Base-by-base conservation (phyloP, 2,888 invertebrate genomes). In the Sycophila texana region DNA sequence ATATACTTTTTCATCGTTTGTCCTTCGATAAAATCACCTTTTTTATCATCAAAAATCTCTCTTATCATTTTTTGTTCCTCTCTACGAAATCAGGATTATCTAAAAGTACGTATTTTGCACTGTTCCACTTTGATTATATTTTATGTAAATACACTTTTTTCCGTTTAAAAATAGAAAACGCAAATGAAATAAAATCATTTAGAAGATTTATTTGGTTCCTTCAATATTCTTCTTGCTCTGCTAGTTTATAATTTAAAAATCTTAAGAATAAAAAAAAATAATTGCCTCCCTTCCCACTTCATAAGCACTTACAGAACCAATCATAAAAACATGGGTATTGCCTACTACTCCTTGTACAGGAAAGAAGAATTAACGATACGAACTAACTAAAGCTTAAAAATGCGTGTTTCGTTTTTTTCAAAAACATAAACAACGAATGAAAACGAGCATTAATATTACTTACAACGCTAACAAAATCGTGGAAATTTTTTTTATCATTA, bases 61-160 rank as follows among this genome's bases (percentile, higher is more conserved):
- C 63, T 77, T 60, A 16, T 73, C 70, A 60, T 74, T 71, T 79
- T 61, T 77, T 71, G 51, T 76, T 76, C 70, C 49, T 22, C 22
- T 72, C 72, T 79, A 77, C 58, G 73, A 81, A 79, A 72, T 74
- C 68, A 72, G 60, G 75, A 60, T 77, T 79, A 76, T 77, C 79
- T 81, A 79, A 77, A 80, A 70, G 78, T 80, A 79, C 82, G 77
- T 81, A 81, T 82, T 83, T 83, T 83, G 82, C 82, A 79, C 82
- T 82, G 75, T 82, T 83, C 79, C 77, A 79, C 82, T 83, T 83
- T 83, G 83, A 83, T 81, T 81, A 81, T 81, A 81, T 61, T 39
- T 78, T 79, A 79, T 58, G 57, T 78, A 72, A 78, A 79, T 78
- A 79, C 76, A 74, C 47, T 81, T 77, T 74, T 74, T 77, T 67